Base-by-base conservation (phyloP, 37 sponge, comb jelly and placozoan genomes). In the Beroe forskalii region DNA sequence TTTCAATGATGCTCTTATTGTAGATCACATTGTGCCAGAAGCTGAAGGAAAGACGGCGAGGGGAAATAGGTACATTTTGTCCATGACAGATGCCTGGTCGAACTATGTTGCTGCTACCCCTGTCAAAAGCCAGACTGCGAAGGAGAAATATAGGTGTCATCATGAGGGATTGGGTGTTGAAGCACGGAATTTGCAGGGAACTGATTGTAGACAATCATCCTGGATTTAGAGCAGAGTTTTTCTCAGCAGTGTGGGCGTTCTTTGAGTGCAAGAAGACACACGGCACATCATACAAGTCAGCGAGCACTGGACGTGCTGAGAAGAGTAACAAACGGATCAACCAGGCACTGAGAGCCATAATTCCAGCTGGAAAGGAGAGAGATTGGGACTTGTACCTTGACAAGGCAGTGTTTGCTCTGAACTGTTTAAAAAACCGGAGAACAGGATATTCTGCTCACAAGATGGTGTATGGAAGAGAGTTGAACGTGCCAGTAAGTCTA, bases 321-420 rank as follows among this genome's bases (percentile, higher is more conserved):
- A 38, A 22, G 8, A 4, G 12, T 1, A 32, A 72, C 35, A 23
- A 39, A 37, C 37, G 75, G 1, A 6, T 72, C 19, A 72, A 72
- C 75, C 28, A 19, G 9, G 4, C 22, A 20, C 35, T 72, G 12
- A 14, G 75, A 32, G 33, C 75, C 4, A 12, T 4, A 35, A 8
- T 72, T 3, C 14, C 40, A 8, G 40, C 28, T 37, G 35, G 35
- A 30, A 39, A 72, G 39, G 28, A 35, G 2, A 32, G 35, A 32
- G 35, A 72, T 3, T 72, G 35, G 39, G 75, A 72, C 22, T 37
- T 38, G 75, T 72, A 72, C 75, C 22, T 30, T 72, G 30, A 72
- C 19, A 35, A 37, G 32, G 35, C 35, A 19, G 30, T 30, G 20
- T 72, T 72, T 72, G 40, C 30, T 23, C 39, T 72, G 3, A 72